These are phyloP conservation scores for Spongilla lacustris DNA, from an alignment of 37 sponge, comb jelly and placozoan species.

Conservation along the genomic window DNA sequence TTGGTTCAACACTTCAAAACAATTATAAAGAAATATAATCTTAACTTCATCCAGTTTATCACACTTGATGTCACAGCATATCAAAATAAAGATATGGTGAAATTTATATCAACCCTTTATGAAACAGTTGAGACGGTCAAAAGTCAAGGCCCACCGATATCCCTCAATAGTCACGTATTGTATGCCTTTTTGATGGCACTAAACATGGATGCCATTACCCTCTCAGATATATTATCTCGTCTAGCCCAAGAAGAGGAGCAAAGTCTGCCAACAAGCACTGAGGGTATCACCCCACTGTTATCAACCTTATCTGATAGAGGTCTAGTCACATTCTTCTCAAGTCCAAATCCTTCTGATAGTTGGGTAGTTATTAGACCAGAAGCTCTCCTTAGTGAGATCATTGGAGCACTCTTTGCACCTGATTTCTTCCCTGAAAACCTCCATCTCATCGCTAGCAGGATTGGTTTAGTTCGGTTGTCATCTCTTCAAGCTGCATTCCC, in stretches of 20 bases:
- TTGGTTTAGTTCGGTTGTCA: conserved; percentile 24
- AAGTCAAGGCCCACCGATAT: too few species aligned
- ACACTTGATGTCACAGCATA: too few species aligned
- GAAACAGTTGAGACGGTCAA: too few species aligned
- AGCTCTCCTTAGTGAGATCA: conserved; percentile 7
- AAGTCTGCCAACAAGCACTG: neutral
- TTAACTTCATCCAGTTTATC: too few species aligned
- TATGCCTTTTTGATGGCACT: conserved; percentile 1
- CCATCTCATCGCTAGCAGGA: neutral
- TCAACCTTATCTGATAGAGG: conserved; percentile 6
- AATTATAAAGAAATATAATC: too few species aligned
- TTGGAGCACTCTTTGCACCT: conserved; percentile 30
- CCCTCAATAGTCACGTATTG: conserved; percentile 1
- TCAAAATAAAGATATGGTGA: too few species aligned
- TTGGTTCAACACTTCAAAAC: too few species aligned
- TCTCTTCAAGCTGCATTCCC: neutral
- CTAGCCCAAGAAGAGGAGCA: neutral
- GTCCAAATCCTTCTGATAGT: neutral
- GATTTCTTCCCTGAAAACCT: neutral
- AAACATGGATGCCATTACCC: neutral
- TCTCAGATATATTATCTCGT: neutral
- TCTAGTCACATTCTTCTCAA: neutral
- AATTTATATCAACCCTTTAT: too few species aligned
- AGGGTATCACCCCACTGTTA: neutral
- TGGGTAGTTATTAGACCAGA: conserved; percentile 20